phyloP scores from a whole-genome alignment of 2,888 invertebrate species.

The Glyphotaelius pellucidus region DNA sequence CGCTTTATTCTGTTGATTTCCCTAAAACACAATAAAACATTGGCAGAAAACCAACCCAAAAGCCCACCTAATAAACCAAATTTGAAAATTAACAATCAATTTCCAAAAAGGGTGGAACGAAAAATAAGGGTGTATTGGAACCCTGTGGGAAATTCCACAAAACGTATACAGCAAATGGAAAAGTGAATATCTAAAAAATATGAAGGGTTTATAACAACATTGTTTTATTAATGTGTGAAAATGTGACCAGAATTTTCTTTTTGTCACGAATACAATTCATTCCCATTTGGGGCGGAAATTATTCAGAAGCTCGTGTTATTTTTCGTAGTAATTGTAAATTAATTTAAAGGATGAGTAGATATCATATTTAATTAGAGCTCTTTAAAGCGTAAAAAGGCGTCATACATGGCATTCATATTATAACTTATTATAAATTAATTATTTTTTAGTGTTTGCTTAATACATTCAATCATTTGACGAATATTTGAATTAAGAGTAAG shows the following conservation, averaged over 20 bases:
- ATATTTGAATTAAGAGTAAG: too few species aligned
- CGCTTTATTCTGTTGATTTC: not conserved
- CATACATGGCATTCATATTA: not conserved
- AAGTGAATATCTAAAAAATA: conserved; percentile 1
- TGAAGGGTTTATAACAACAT: conserved; percentile 14
- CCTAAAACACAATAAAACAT: not conserved
- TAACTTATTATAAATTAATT: too few species aligned
- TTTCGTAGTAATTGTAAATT: not conserved
- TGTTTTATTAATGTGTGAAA: conserved; percentile 27
- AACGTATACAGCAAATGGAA: conserved; percentile 10
- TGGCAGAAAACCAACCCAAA: not conserved
- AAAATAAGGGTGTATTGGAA: not conserved
- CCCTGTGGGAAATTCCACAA: conserved; percentile 17
- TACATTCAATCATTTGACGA: not conserved
- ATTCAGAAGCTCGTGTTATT: not conserved
- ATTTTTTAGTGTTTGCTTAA: not conserved
- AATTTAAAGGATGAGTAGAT: not conserved
- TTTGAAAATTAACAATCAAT: not conserved
- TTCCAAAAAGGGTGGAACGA: not conserved
- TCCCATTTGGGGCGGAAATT: not conserved
- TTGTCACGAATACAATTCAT: not conserved
- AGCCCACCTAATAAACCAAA: not conserved
- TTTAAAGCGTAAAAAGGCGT: not conserved
- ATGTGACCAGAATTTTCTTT: not conserved
- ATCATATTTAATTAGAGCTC: not conserved